These are phyloP conservation scores for Cydia fagiglandana DNA, from an alignment of 1,140 invertebrate species.

Conservation along the genomic window DNA sequence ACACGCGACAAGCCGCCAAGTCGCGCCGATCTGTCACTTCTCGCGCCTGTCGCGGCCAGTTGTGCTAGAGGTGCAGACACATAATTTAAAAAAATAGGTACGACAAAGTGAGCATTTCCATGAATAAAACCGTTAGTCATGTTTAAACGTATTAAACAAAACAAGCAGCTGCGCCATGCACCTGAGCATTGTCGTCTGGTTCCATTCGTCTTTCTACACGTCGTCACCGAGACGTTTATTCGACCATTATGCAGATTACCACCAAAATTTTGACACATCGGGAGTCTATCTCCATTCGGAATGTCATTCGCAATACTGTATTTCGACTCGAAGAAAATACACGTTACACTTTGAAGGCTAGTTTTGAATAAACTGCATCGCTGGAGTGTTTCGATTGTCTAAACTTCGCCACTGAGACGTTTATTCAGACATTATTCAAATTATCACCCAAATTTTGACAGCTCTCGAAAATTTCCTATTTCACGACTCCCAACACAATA, in stretches of 20 bases:
- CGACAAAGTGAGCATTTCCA: constrained; percentile 21
- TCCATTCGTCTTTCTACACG: constrained; percentile 18
- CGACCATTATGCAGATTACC: constrained; percentile 22
- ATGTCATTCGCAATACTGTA: not conserved
- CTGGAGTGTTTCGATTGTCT: too few species aligned
- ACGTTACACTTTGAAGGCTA: not conserved
- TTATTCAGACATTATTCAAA: not conserved
- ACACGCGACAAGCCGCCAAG: too few species aligned
- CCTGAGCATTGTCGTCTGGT: constrained; percentile 29
- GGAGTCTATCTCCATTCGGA: not conserved
- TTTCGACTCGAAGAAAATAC: not conserved
- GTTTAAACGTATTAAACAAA: constrained; percentile 30
- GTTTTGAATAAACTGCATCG: too few species aligned
- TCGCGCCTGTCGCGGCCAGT: too few species aligned
- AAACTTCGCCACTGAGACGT: too few species aligned
- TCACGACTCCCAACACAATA: not conserved
- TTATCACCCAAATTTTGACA: not conserved
- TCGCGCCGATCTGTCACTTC: too few species aligned
- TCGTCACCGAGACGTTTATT: constrained; percentile 13
- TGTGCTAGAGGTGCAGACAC: too few species aligned
- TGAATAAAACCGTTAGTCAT: constrained; percentile 28
- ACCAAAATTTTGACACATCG: not conserved
- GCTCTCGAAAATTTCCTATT: not conserved
- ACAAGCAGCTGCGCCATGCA: constrained; percentile 15
- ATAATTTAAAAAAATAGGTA: constrained; percentile 7